Base-by-base conservation (phyloP, 1,140 invertebrate genomes). In the Calosoma granatense region DNA sequence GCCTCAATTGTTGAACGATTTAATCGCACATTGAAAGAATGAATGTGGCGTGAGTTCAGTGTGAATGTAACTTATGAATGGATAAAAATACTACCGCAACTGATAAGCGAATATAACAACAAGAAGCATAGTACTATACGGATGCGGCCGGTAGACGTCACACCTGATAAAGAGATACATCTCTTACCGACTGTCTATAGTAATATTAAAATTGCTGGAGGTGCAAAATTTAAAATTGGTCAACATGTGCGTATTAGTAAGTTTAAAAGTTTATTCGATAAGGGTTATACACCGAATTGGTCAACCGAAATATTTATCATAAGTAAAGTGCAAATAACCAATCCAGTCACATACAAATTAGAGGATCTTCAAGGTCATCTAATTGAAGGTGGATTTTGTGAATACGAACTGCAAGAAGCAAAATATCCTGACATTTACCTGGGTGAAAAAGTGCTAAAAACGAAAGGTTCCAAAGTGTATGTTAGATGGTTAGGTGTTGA, bases 1-100 rank as follows among this genome's bases (percentile, higher is more conserved):
- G 73, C 72, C 15, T 65, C 68, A 15, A 67, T 76, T 54, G 67
- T 70, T 43, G 76, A 77, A 65, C 51, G 75, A 55, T 73, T 76
- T 54, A 74, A 74, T 64, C 59, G 71, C 60, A 77, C 71, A 19
- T 56, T 78, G 51, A 77, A 76, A 68, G 60, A 56, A 17, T 71
- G 67, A 63, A 67, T 77, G 60, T 78, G 64, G 60, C 68, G 66
- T 61, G 55, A 73, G 62, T 76, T 78, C 60, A 72, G 68, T 62
- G 56, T 67, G 53, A 60, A 66, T 15, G 72, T 72, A 2, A 69
- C 61, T 20, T 66, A 72, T 56, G 68, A 69, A 41, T 78, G 71
- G 64, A 58, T 72, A 1, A 57, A 71, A 61, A 65, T 68, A 3
- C 61, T 76, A 51, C 47, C 57, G 15, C 51, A 73, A 47, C 20